A percentile compares a stretch with the other conserved stretches of the same genome.
These are phyloP conservation scores for Clupea harengus DNA, from an alignment of 2,113 vertebrate species.

Conservation along the genomic window DNA sequence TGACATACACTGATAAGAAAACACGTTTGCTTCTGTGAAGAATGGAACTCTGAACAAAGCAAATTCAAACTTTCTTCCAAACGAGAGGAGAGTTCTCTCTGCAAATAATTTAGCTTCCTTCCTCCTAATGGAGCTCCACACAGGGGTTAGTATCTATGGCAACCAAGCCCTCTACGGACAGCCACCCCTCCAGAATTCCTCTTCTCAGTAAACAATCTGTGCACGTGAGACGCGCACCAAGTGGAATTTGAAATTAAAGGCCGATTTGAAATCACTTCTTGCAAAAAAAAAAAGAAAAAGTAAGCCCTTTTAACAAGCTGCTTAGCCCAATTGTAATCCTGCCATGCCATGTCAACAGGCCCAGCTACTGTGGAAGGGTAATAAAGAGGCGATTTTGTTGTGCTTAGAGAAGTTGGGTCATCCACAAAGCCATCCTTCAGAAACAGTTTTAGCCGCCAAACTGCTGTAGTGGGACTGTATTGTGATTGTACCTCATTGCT, in stretches of 20 bases:
- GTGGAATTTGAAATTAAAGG: slow-evolving; percentile 28
- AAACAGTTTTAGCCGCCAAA: neutral
- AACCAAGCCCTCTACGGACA: slow-evolving; percentile 68
- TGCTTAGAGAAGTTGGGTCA: neutral
- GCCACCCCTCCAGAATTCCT: slow-evolving; percentile 71
- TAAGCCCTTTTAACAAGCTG: neutral
- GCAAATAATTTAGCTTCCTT: slow-evolving; percentile 64
- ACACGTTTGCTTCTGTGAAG: neutral
- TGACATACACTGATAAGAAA: neutral
- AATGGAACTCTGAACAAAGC: neutral
- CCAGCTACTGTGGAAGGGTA: neutral
- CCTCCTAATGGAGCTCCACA: slow-evolving; percentile 63
- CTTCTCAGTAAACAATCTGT: slow-evolving; percentile 74
- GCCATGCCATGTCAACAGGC: neutral
- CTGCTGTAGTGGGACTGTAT: neutral
- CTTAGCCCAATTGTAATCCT: neutral
- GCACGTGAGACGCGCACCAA: slow-evolving; percentile 66
- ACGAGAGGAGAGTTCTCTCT: slow-evolving; percentile 52
- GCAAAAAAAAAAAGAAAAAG: slow-evolving; percentile 23
- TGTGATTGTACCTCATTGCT: neutral
- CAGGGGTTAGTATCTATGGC: slow-evolving; percentile 74
- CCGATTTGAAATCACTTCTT: slow-evolving; percentile 26
- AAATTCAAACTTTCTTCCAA: slow-evolving; percentile 42
- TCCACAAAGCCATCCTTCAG: neutral
- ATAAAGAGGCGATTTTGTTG: neutral